phyloP scores from a whole-genome alignment of 1,140 invertebrate genomes.

The Pteromalus puparum region DNA sequence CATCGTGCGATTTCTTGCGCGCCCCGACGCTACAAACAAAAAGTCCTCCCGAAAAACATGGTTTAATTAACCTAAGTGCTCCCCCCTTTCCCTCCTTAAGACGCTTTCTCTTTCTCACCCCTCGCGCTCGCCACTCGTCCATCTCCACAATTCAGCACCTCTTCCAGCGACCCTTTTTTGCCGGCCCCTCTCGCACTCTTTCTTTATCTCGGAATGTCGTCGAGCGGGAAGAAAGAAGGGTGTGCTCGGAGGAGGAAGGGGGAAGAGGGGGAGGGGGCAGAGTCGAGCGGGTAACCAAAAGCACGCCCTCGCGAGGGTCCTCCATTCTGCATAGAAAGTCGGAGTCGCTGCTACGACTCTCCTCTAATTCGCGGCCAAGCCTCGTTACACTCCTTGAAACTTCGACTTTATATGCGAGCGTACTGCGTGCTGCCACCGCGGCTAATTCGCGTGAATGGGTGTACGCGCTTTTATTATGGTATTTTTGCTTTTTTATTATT shows the following conservation, averaged over 20 bases:
- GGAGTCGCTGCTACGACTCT: not conserved
- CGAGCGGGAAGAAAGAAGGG: not conserved
- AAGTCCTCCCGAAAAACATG: not conserved
- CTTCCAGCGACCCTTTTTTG: conserved; percentile 1
- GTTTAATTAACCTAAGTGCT: conserved; percentile 40
- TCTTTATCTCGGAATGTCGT: conserved; percentile 1
- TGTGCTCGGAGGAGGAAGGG: not conserved
- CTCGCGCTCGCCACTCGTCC: not conserved
- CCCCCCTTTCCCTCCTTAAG: not conserved
- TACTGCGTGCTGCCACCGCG: not conserved
- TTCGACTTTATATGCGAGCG: not conserved
- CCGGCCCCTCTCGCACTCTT: not conserved
- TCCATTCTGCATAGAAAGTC: conserved; percentile 32
- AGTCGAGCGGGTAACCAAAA: conserved; percentile 41
- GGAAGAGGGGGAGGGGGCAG: not conserved
- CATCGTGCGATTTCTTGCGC: not conserved
- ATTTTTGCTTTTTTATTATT: too few species aligned
- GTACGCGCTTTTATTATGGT: not conserved
- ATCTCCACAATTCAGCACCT: conserved; percentile 1
- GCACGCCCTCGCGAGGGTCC: conserved; percentile 23
- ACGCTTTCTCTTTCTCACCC: not conserved
- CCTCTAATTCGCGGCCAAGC: conserved; percentile 38
- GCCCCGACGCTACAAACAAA: not conserved
- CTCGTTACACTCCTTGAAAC: conserved; percentile 37
- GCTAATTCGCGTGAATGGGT: conserved; percentile 18